Evolutionary conservation across 2,113 vertebrate genomes (phyloP), one percentile per base, ranked within the genome.

Genomic region (Chloropsis hardwickii): DNA sequence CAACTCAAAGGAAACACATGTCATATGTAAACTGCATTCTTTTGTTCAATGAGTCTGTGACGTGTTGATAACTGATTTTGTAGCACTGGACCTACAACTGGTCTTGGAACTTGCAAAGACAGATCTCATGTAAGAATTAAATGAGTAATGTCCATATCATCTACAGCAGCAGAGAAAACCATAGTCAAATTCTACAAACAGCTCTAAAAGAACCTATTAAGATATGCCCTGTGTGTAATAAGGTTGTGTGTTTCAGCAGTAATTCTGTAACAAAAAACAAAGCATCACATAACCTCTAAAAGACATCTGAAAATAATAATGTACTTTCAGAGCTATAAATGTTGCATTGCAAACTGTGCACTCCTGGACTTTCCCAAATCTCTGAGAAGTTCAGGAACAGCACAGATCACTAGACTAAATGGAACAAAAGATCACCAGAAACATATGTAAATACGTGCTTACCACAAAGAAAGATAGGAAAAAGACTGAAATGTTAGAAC

Each of bases 1-100:
- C 45, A 64, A 37, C 66, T 69, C 50, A 51, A n/a, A 53, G 17
- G 25, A 79, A 95, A 67, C 6, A 54, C 10, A 8, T 0, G 1
- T 35, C 44, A 66, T 16, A 85, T 53, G 28, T 16, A 76, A 85
- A 82, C 9, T 39, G n/a, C 16, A 33, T 80, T 72, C 6, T 40
- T 61, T 69, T 1, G 0, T 33, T 64, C 54, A 72, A 1, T 7
- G 9, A 73, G 39, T 35, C 40, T 33, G 7, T 40, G 33, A 78
- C 0, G 0, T 23, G n/a, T 5, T 9, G 0, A 4, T 54, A 61
- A 47, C 20, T 51, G 27, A 69, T 40, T 15, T 44, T 6, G 0
- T 2, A 1, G 2, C 33, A 42, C 24, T 72, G 28, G 7, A 65
- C 39, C 39, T 80, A 78, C 37, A 44, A 39, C 35, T 84, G 22